phyloP scores from a whole-genome alignment of 1,140 invertebrate species.

The Heliconius eleuchia region DNA sequence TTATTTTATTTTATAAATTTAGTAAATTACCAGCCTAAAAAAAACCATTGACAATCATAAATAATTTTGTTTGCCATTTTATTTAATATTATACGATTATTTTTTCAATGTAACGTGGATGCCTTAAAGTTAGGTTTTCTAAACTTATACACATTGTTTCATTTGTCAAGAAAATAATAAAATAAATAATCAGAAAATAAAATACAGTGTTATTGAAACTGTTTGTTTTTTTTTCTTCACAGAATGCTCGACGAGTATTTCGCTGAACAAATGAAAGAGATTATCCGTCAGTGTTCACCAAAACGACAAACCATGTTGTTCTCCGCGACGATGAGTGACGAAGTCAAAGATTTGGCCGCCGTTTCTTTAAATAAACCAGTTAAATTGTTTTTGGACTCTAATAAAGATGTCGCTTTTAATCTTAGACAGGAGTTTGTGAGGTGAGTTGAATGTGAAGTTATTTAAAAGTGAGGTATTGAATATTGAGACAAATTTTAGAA shows the following conservation, averaged over 20 bases:
- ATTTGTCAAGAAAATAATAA: not conserved
- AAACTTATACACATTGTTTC: not conserved
- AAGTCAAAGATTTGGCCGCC: slow-evolving; percentile 95
- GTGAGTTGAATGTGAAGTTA: slow-evolving; percentile 55
- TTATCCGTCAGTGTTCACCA: slow-evolving; percentile 93
- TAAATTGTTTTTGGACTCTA: slow-evolving; percentile 97
- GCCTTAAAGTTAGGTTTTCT: too few relatives aligned
- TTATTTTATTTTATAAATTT: too few relatives aligned
- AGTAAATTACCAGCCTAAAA: too few relatives aligned
- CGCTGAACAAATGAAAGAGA: slow-evolving; percentile 98
- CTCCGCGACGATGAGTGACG: slow-evolving; percentile 99
- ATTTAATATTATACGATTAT: too few relatives aligned
- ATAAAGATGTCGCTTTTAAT: slow-evolving; percentile 97
- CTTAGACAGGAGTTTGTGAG: slow-evolving; percentile 98
- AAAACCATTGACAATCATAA: too few relatives aligned
- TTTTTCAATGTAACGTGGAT: too few relatives aligned
- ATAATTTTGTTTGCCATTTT: too few relatives aligned
- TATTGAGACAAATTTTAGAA: too few relatives aligned
- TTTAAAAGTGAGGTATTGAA: too few relatives aligned
- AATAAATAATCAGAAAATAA: too few relatives aligned
- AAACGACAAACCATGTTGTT: slow-evolving; percentile 99
- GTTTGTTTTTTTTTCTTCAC: slow-evolving; percentile 17
- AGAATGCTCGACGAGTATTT: slow-evolving; percentile 99
- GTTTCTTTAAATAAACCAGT: slow-evolving; percentile 96
- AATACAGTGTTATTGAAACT: not conserved